Percentiles rank a stretch among this genome's conserved stretches.
Evolutionary conservation across 2,888 invertebrate species (phyloP).

Genomic region (Drosophila putrida): DNA sequence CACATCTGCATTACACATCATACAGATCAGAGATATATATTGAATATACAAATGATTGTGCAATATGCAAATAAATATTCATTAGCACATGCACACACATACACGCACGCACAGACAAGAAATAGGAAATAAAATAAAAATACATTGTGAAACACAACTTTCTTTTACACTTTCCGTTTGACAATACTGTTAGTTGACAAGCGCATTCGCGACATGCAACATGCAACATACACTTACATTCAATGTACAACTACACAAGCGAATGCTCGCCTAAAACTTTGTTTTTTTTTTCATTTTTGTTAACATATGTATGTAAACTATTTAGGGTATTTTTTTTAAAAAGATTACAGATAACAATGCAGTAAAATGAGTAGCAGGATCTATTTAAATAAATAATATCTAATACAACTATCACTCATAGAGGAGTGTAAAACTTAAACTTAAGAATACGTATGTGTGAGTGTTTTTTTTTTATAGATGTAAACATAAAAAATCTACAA

Average conservation of each 20-base stretch:
- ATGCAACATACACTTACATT: slow-evolving; percentile 43
- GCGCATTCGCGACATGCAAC: slow-evolving; percentile 9
- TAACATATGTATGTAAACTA: not conserved
- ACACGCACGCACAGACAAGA: not conserved
- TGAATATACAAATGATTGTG: not conserved
- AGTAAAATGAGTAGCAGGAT: slow-evolving; percentile 49
- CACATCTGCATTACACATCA: not conserved
- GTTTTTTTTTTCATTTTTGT: slow-evolving; percentile 18
- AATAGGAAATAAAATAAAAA: not conserved
- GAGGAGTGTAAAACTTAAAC: slow-evolving; percentile 42
- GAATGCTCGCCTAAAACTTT: slow-evolving; percentile 37
- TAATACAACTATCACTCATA: slow-evolving; percentile 29
- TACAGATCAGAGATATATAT: not conserved
- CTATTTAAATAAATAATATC: slow-evolving; percentile 26
- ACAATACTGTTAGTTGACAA: slow-evolving; percentile 47
- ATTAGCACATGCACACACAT: not conserved
- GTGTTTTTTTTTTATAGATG: slow-evolving; percentile 29
- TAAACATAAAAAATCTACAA: slow-evolving; percentile 22
- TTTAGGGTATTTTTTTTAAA: slow-evolving; percentile 8
- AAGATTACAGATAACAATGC: slow-evolving; percentile 3
- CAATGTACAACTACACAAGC: slow-evolving; percentile 23
- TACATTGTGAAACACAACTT: slow-evolving; percentile 1
- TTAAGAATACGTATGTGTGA: slow-evolving; percentile 34
- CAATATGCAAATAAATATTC: slow-evolving; percentile 5
- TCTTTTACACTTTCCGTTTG: slow-evolving; percentile 49